Evolutionary conservation across 2,113 vertebrate species (phyloP), one percentile per base, ranked within the genome.

Genomic region (Percina caprodes): DNA sequence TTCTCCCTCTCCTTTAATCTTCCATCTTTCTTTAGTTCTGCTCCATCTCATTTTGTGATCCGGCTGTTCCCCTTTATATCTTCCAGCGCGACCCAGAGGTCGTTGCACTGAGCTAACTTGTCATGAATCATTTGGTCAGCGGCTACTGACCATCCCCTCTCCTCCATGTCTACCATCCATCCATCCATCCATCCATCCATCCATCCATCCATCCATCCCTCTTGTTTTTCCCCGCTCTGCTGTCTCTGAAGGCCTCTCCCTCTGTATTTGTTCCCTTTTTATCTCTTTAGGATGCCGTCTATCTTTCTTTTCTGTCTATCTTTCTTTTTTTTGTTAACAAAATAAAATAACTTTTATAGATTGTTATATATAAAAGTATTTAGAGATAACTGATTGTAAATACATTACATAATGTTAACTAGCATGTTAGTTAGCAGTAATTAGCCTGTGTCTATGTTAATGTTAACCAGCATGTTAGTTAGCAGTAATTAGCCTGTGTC

Each of bases 71-170:
- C 84, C 63, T n/a, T 90, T 89, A 86, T 89, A 86, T 89, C 86
- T 74, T 74, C 70, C 52, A 11, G 51, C 19, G 52, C 63, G 80
- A 81, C 83, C 79, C 79, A 62, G 68, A 84, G 89, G 86, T 88
- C 85, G 72, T 61, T 23, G 70, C 59, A 15, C 85, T 84, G 90
- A 90, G 88, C 87, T 86, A 88, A 92, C 88, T 81, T 84, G 88
- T 90, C 92, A 93, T 88, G 85, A 93, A 90, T 91, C 91, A 91
- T 92, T 91, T 90, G 88, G 77, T 82, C 83, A 66, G 21, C 46
- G 9, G 76, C 77, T 61, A 52, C 66, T 18, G 85, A 87, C 80
- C 71, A 58, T 70, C 74, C 51, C 63, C 51, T 74, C 62, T 82
- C 55, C 67, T 72, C 74, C 70, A 60, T 77, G 0, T 15, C 65